phyloP scores from a whole-genome alignment of 1,140 invertebrate species.

The Calosoma granatense region DNA sequence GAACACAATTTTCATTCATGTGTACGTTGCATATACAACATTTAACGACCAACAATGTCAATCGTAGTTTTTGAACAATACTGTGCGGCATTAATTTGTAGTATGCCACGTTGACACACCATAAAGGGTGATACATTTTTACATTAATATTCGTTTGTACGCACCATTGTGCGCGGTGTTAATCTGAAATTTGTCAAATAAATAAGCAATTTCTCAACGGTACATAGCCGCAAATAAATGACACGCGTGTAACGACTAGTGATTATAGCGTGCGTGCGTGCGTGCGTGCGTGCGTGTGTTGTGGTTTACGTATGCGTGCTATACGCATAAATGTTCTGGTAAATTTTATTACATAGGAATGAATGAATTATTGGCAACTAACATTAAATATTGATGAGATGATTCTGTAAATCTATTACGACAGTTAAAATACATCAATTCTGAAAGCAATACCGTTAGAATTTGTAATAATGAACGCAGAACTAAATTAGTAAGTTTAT shows the following conservation, averaged over 20 bases:
- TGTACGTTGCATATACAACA: too few relatives aligned
- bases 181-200: constrained; percentile 7
- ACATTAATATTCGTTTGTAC: constrained; percentile 5
- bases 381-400: too few relatives aligned
- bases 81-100: too few relatives aligned
- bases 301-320: neutral
- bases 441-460: too few relatives aligned
- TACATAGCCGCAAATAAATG: constrained; percentile 4
- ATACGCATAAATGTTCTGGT: neutral
- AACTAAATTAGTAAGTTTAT: too few relatives aligned
- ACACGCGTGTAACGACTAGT: neutral
- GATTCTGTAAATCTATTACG: too few relatives aligned
- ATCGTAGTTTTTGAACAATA: too few relatives aligned
- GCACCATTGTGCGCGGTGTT: neutral
- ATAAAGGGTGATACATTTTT: constrained; percentile 2
- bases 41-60: too few relatives aligned
- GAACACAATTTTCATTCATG: too few relatives aligned
- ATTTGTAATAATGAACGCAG: too few relatives aligned
- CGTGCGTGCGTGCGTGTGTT: neutral
- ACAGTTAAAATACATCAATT: too few relatives aligned
- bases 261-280: neutral
- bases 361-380: too few relatives aligned
- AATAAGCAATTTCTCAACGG: neutral
- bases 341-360: neutral
- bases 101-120: neutral